phyloP scores from a whole-genome alignment of 2,797 vertebrate genomes.

The Triplophysa bombifrons region DNA sequence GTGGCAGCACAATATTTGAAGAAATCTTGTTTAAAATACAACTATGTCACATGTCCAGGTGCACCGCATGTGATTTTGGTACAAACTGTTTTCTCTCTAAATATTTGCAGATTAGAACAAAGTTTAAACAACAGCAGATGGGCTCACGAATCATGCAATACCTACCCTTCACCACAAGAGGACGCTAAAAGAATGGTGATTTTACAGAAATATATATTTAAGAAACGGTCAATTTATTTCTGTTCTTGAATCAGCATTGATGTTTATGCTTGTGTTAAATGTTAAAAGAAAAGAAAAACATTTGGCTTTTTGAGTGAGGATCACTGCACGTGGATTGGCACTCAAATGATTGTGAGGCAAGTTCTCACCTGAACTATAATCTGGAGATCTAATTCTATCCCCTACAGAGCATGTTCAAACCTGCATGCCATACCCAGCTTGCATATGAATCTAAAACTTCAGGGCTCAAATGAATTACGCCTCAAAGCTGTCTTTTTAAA shows the following conservation, averaged over 20 bases:
- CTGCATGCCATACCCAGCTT: slow-evolving; percentile 34
- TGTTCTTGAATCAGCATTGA: slow-evolving; percentile 9
- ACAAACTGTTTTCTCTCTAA: slow-evolving; percentile 4
- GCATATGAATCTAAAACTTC: slow-evolving; percentile 20
- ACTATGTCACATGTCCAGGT: slow-evolving; percentile 30
- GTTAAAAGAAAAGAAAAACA: slow-evolving; percentile 7
- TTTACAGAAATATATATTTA: neutral
- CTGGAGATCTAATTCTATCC: slow-evolving; percentile 49
- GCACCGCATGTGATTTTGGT: neutral
- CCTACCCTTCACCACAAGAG: neutral
- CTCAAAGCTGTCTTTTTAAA: neutral
- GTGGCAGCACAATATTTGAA: slow-evolving; percentile 4
- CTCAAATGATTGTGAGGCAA: slow-evolving; percentile 22
- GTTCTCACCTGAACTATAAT: slow-evolving; percentile 47
- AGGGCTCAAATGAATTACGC: slow-evolving; percentile 34
- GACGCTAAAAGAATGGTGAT: neutral
- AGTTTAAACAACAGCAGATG: slow-evolving; percentile 28
- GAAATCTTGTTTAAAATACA: slow-evolving; percentile 15
- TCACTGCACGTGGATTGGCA: slow-evolving; percentile 26
- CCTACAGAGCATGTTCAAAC: slow-evolving; percentile 45
- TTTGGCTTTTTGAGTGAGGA: neutral
- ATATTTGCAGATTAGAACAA: slow-evolving; percentile 33
- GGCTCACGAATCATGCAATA: neutral
- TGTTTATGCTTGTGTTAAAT: slow-evolving; percentile 1
- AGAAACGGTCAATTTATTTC: neutral